These are phyloP conservation scores for Ecliptopera silaceata DNA, from an alignment of 2,888 invertebrate species.

Conservation along the genomic window DNA sequence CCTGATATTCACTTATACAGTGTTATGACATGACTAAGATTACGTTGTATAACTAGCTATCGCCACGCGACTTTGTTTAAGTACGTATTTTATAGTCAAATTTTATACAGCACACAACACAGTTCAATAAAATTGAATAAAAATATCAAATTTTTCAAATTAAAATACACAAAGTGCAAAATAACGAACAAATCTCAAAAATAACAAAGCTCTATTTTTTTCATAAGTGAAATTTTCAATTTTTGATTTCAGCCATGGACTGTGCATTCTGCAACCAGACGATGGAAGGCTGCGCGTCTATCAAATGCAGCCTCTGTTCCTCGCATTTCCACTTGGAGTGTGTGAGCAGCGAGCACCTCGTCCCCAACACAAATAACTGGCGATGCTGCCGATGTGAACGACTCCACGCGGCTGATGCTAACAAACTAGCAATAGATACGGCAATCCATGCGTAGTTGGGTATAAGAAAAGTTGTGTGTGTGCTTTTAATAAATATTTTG, in stretches of 20 bases:
- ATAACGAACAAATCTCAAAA: conserved; percentile 3
- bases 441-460: conserved; percentile 42
- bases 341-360: conserved; percentile 56
- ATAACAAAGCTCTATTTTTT: background rate
- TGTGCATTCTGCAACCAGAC: conserved; percentile 67
- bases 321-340: conserved; percentile 71
- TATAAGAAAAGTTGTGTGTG: conserved; percentile 22
- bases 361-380: conserved; percentile 63
- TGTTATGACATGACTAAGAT: conserved; percentile 24
- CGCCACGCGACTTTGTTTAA: no score
- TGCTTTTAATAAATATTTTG: conserved; percentile 14
- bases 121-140: conserved; percentile 24
- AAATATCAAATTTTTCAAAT: conserved; percentile 8
- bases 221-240: background rate
- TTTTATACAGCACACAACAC: conserved; percentile 24
- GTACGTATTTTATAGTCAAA: no score
- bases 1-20: conserved; percentile 29
- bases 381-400: conserved; percentile 60
- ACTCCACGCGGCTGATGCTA: conserved; percentile 38
- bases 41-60: no score
- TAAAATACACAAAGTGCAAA: conserved; percentile 11
- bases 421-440: conserved; percentile 34
- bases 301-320: conserved; percentile 66
- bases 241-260: conserved; percentile 51
- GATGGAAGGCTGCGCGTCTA: conserved; percentile 65